Evolutionary conservation across 64 coral and sea anemone species (phyloP).

Genomic region (Actinia tenebrosa): DNA sequence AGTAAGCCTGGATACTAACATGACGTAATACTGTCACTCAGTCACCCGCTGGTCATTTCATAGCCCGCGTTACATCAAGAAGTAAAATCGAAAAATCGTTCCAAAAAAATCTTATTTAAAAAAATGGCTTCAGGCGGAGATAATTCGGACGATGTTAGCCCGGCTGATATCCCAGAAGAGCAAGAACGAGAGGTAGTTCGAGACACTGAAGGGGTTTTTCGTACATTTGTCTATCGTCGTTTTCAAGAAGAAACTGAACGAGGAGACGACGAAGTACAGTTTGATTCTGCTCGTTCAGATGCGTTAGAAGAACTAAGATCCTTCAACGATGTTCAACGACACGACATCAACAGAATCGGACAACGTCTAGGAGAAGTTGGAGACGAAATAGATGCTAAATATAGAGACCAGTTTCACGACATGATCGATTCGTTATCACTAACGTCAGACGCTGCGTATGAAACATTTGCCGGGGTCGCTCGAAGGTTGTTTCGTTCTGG

Average conservation of each 20-base stretch:
- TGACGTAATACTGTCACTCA: background rate
- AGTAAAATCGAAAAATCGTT: constrained; percentile 3
- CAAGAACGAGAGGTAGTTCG: constrained; percentile 46
- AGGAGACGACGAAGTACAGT: constrained; percentile 53
- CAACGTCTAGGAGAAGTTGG: constrained; percentile 91
- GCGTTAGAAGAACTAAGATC: constrained; percentile 94
- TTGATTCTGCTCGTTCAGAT: constrained; percentile 63
- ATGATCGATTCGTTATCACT: constrained; percentile 91
- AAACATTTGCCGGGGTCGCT: constrained; percentile 86
- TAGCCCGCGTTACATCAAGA: constrained; percentile 6
- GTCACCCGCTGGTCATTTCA: background rate
- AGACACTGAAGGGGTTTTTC: constrained; percentile 83
- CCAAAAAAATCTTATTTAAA: background rate
- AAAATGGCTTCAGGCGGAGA: constrained; percentile 81
- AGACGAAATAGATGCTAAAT: constrained; percentile 94
- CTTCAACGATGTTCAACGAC: constrained; percentile 59
- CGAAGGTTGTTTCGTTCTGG: constrained; percentile 86
- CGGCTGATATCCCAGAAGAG: constrained; percentile 53
- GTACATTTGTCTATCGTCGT: constrained; percentile 87
- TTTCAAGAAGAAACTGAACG: constrained; percentile 80
- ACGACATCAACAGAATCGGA: constrained; percentile 74
- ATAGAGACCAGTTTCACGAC: constrained; percentile 95
- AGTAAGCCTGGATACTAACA: background rate
- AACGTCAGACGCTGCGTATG: constrained; percentile 80
- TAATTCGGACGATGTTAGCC: constrained; percentile 32